Conservation (phyloP, 2,888 invertebrate species). For the Drosophila prostipennis region DNA sequence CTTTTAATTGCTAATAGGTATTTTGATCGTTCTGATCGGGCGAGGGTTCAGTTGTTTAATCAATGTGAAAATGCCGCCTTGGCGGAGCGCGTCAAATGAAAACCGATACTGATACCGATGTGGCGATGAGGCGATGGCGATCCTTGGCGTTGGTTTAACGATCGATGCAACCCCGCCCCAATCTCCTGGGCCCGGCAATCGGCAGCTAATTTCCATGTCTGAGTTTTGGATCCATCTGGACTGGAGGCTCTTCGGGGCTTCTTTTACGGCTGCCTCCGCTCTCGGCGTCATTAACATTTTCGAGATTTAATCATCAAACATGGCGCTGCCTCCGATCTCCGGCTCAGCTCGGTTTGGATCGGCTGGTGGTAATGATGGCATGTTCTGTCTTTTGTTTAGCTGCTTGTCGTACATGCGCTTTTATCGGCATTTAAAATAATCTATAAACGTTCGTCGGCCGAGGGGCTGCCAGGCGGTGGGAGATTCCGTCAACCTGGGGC, state of each 20-base stretch:
- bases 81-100: constrained; percentile 72
- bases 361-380: constrained; percentile 75
- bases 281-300: constrained; percentile 78
- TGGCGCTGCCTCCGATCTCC: constrained; percentile 67
- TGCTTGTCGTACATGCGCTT: constrained; percentile 80
- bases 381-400: constrained; percentile 72
- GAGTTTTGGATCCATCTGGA: constrained; percentile 49
- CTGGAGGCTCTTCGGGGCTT: constrained; percentile 30
- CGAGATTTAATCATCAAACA: constrained; percentile 81
- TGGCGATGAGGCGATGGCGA: constrained; percentile 53
- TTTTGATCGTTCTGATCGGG: constrained; percentile 58
- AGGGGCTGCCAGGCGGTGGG: constrained; percentile 9
- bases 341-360: constrained; percentile 22
- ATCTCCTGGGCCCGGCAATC: constrained; percentile 36
- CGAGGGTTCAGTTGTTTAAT: constrained; percentile 42
- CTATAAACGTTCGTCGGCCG: constrained; percentile 22
- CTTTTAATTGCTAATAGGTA: constrained; percentile 75
- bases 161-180: constrained; percentile 31
- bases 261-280: constrained; percentile 63
- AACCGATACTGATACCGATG: constrained; percentile 62
- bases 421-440: constrained; percentile 74
- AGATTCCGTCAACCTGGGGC: constrained; percentile 56
- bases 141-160: constrained; percentile 74
- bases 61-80: constrained; percentile 58
- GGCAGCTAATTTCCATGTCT: constrained; percentile 77